These are phyloP conservation scores for Thermophis baileyi DNA, from an alignment of 2,113 vertebrate species.

Conservation along the genomic window DNA sequence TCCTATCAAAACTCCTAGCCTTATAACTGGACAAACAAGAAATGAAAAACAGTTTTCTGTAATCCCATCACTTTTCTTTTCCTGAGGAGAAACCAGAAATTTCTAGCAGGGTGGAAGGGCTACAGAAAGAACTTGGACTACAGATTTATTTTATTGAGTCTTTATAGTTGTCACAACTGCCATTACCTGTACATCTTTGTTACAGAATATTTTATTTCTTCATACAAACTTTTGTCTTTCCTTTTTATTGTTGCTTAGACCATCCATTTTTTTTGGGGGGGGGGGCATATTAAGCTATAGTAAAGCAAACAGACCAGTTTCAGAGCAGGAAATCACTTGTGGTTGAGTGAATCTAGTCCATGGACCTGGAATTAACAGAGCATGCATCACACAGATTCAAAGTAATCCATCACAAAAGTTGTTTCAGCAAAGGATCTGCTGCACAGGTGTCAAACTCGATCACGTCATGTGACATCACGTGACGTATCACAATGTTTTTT, in stretches of 20 bases:
- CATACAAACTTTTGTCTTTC: not conserved
- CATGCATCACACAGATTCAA: not conserved
- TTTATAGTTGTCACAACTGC: not conserved
- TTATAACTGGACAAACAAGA: not conserved
- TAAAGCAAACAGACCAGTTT: not conserved
- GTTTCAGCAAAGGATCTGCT: not conserved
- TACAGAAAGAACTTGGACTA: not conserved
- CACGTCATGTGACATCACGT: accelerated
- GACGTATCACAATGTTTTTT: too few species aligned
- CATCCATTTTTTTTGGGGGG: not conserved
- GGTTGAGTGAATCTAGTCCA: not conserved
- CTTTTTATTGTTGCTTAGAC: not conserved
- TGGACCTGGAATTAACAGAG: not conserved
- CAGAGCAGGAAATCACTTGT: not conserved
- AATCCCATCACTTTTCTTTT: not conserved
- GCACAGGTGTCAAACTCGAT: too few species aligned
- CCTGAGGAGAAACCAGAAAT: not conserved
- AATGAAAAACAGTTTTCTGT: not conserved
- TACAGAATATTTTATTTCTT: not conserved
- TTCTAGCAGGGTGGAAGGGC: not conserved
- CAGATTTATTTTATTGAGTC: not conserved
- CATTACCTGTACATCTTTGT: not conserved
- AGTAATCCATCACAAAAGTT: not conserved
- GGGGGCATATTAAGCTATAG: not conserved
- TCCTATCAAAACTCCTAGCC: not conserved